Evolutionary conservation across 1,140 invertebrate species (phyloP), one percentile per base, ranked within the genome.

Genomic region (Acromyrmex heyeri): DNA sequence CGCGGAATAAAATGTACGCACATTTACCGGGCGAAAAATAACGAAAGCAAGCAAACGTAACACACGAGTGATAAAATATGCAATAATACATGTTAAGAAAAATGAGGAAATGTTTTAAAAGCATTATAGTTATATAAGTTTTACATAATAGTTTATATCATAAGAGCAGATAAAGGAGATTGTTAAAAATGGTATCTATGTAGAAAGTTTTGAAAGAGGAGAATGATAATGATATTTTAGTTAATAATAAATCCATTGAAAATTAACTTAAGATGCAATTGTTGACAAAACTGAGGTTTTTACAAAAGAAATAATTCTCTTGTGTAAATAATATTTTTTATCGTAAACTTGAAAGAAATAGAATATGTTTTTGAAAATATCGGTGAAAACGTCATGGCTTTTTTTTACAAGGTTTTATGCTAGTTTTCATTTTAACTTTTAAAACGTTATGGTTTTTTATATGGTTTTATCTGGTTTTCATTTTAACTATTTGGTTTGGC

Each of bases 1-100:
- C 53, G 50, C 57, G 44, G 44, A 77, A 77, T 57, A 55, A 86
- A 81, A 70, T 53, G 78, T 81, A 64, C 34, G 53, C 44, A 81
- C 64, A 44, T 81, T 81, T 69, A 81, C 16, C 18, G 70, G 78
- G 50, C 30, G 24, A 21, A 34, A 61, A 82, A 21, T 59, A 18
- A 82, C 18, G 59, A 61, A 78, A 44, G 70, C 1, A 27, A 57
- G 30, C 30, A n/a, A 38, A 30, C 62, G 8, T 70, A 70, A 70
- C 21, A 69, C 64, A 87, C 21, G 59, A 83, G 65, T 79, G 69
- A 90, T 69, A 24, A 69, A 30, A 10, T 69, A 10, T 34, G 62
- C 30, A 2, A 79, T 67, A 50, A 24, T n/a, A 21, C 14, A 55
- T 34, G 10, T 48, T 30, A 55, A 69, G 4, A 18, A 50, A n/a